These are phyloP conservation scores for Galago senegalensis DNA, from an alignment of 2,797 vertebrate species.

Conservation along the genomic window DNA sequence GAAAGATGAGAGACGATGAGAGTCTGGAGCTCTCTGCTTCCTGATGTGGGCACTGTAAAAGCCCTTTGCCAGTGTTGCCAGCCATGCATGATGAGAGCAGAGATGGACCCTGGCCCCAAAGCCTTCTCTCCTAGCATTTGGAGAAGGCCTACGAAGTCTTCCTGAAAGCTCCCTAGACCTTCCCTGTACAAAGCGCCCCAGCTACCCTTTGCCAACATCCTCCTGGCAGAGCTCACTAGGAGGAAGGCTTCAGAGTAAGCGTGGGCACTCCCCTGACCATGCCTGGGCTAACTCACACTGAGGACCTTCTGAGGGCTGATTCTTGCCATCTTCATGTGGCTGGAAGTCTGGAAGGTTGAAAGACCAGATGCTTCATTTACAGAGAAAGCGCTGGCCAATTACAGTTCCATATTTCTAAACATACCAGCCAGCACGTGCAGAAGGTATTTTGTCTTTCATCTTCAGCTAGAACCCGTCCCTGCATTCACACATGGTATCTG, in stretches of 20 bases:
- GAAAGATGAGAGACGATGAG: background rate
- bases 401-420: background rate
- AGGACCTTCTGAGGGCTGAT: background rate
- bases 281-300: background rate
- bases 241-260: background rate
- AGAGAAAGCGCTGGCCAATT: background rate
- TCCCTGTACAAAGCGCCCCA: background rate
- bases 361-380: background rate
- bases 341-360: background rate
- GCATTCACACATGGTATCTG: background rate
- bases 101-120: background rate
- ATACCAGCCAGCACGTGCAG: fast-evolving
- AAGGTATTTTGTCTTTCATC: background rate
- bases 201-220: background rate
- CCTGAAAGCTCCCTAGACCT: background rate
- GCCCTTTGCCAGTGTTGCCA: background rate
- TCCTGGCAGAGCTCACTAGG: background rate
- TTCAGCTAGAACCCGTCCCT: background rate
- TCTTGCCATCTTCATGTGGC: background rate
- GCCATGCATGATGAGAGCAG: background rate
- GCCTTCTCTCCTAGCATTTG: background rate
- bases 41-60: background rate
- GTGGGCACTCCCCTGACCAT: background rate
- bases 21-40: background rate
- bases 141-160: background rate